A percentile compares a stretch with the other conserved stretches of the same genome.
phyloP scores from a whole-genome alignment of 2,797 vertebrate species.

The Sebastolobus altivelis region DNA sequence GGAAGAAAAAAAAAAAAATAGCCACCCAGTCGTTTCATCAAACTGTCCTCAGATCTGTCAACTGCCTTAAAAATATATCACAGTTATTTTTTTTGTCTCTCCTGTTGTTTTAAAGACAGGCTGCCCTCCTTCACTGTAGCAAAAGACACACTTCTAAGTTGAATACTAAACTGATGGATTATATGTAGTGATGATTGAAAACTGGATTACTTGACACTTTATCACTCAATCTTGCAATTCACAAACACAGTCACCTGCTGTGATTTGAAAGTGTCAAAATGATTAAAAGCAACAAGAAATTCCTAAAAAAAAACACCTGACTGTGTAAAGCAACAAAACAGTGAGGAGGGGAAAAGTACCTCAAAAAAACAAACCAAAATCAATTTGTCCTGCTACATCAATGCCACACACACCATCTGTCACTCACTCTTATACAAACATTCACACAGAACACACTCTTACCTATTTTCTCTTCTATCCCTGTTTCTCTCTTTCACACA shows the following conservation, averaged over 20 bases:
- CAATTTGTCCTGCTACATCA: constrained; percentile 50
- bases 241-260: neutral
- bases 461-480: constrained; percentile 33
- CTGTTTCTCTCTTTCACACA: constrained; percentile 49
- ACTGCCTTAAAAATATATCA: constrained; percentile 8
- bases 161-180: constrained; percentile 18
- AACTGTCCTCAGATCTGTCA: constrained; percentile 21
- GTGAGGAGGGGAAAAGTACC: neutral
- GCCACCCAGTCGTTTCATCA: constrained; percentile 16
- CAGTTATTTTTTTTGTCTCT: neutral
- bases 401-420: constrained; percentile 45
- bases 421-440: constrained; percentile 46
- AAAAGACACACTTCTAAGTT: constrained; percentile 7
- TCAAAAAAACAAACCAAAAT: constrained; percentile 17
- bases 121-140: neutral
- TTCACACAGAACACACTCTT: constrained; percentile 38
- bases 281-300: constrained; percentile 16
- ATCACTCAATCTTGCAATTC: constrained; percentile 5
- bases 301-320: neutral
- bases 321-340: neutral
- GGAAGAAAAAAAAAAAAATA: constrained; percentile 9
- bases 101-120: neutral
- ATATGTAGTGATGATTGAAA: constrained; percentile 21
- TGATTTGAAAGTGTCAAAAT: constrained; percentile 8
- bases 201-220: neutral